These are phyloP conservation scores for Pelagia noctiluca DNA, from an alignment of 30 jellyfish, hydroid and myxozoan species.

Conservation along the genomic window DNA sequence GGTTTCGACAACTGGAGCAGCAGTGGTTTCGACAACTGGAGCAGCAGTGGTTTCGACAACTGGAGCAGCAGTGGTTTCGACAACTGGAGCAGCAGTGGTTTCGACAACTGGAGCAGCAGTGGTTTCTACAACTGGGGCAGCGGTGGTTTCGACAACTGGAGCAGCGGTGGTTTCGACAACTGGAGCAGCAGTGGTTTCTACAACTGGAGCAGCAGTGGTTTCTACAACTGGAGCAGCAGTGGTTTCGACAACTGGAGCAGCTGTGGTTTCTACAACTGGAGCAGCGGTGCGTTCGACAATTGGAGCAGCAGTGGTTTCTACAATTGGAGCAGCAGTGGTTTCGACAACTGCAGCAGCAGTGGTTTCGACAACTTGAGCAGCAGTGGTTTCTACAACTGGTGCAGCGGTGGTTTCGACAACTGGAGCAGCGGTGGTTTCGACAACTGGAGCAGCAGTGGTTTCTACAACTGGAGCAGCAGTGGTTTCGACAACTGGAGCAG, in stretches of 20 bases:
- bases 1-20: constrained; percentile 37
- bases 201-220: constrained; percentile 56
- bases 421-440: constrained; percentile 48
- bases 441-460: constrained; percentile 51
- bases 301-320: constrained; percentile 45
- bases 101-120: constrained; percentile 38
- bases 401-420: constrained; percentile 39
- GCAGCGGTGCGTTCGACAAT: constrained; percentile 41
- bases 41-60: constrained; percentile 20
- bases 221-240: constrained; percentile 42
- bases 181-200: constrained; percentile 32
- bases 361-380: constrained; percentile 47
- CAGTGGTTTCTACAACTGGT: constrained; percentile 37
- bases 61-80: constrained; percentile 30
- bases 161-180: constrained; percentile 35
- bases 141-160: constrained; percentile 36
- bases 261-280: constrained; percentile 31
- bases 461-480: constrained; percentile 56
- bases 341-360: constrained; percentile 41
- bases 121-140: constrained; percentile 42
- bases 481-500: constrained; percentile 41
- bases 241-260: constrained; percentile 44
- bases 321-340: constrained; percentile 48
- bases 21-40: constrained; percentile 21
- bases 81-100: constrained; percentile 53